phyloP scores from a whole-genome alignment of 2,113 vertebrate genomes.

The Amazona vittata region DNA sequence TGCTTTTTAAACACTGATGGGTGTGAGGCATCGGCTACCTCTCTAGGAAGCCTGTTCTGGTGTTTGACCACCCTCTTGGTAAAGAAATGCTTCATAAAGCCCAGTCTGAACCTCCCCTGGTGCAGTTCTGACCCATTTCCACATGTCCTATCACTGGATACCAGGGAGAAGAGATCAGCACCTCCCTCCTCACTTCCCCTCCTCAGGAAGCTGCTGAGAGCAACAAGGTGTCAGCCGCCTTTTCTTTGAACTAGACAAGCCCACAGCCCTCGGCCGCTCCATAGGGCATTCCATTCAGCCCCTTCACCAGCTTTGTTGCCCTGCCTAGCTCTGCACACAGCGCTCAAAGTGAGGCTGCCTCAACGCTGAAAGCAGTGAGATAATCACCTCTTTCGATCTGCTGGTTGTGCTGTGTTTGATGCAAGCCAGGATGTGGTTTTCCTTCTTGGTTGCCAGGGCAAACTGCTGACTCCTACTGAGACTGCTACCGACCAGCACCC shows the following conservation, averaged over 20 bases:
- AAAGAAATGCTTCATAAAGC: background rate
- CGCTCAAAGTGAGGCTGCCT: background rate
- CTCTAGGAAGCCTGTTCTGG: background rate
- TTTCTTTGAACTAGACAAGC: background rate
- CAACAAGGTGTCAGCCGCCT: background rate
- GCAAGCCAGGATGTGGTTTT: background rate
- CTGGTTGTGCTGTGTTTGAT: background rate
- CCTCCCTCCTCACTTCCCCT: background rate
- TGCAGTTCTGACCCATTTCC: background rate
- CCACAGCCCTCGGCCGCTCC: background rate
- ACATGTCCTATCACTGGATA: background rate
- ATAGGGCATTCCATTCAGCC: background rate
- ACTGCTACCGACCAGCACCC: background rate
- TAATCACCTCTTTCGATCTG: background rate
- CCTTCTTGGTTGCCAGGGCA: background rate
- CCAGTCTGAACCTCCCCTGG: background rate
- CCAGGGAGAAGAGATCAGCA: background rate
- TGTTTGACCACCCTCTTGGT: background rate
- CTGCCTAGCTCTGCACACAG: background rate
- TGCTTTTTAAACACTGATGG: background rate
- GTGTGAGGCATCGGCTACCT: background rate
- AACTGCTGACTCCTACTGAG: background rate
- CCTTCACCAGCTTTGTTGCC: background rate
- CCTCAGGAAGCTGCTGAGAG: background rate
- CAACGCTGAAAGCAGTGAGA: background rate